These are phyloP conservation scores for Branchinecta lindahli DNA, from an alignment of 1,140 invertebrate genomes.

Conservation along the genomic window DNA sequence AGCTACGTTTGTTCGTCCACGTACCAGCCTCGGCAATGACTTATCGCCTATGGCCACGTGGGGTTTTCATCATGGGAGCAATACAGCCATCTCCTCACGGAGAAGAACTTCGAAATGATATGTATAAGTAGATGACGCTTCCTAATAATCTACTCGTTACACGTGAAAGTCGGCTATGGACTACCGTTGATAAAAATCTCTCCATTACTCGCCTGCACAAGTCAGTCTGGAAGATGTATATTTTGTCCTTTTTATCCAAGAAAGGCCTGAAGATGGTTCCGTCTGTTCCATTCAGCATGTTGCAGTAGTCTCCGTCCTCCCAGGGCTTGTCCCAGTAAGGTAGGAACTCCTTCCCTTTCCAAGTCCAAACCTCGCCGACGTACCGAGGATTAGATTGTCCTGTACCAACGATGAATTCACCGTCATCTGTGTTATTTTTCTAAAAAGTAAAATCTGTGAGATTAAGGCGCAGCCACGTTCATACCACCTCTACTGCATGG, in stretches of 20 bases:
- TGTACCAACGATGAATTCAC: slow-evolving; percentile 13
- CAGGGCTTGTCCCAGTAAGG: slow-evolving; percentile 18
- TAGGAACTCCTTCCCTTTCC: slow-evolving; percentile 15
- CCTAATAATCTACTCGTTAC: too few relatives aligned
- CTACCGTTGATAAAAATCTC: too few relatives aligned
- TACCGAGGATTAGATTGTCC: slow-evolving; percentile 15
- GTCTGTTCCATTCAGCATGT: slow-evolving; percentile 28
- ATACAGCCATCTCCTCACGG: too few relatives aligned
- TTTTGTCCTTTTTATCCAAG: slow-evolving; percentile 24
- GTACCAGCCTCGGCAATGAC: too few relatives aligned
- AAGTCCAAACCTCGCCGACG: slow-evolving; percentile 14
- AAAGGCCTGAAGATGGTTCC: slow-evolving; percentile 27
- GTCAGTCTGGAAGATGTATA: slow-evolving; percentile 26
- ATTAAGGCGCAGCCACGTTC: too few relatives aligned
- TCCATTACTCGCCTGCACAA: slow-evolving; percentile 24
- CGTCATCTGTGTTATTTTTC: slow-evolving; percentile 17
- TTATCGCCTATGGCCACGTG: too few relatives aligned
- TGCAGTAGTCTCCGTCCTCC: slow-evolving; percentile 18
- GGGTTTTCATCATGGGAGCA: too few relatives aligned
- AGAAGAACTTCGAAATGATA: too few relatives aligned
- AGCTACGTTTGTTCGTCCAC: too few relatives aligned
- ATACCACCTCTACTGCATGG: too few relatives aligned
- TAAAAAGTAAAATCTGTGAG: background rate
- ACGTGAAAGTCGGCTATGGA: too few relatives aligned
- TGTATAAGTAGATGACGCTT: too few relatives aligned